A percentile compares a stretch with the other conserved stretches of the same genome.
Conservation (phyloP, 1,140 invertebrate species). For the Listronotus oregonensis region DNA sequence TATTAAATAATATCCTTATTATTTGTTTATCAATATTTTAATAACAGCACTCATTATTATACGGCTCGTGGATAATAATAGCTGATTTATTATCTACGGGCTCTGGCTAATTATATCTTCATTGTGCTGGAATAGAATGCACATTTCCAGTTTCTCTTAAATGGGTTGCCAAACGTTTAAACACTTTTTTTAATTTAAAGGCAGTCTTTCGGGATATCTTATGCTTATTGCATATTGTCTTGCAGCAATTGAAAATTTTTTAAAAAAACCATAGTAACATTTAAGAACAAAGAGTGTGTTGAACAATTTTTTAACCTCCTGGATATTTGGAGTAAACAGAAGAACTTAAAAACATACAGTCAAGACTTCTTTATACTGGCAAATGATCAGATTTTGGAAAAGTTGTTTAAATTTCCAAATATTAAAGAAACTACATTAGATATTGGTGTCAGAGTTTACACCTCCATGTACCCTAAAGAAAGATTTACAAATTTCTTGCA, state of each 20-base stretch:
- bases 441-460: constrained; percentile 49
- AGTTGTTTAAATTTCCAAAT: constrained; percentile 47
- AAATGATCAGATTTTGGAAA: constrained; percentile 52
- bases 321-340: constrained; percentile 42
- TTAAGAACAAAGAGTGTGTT: constrained; percentile 43
- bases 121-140: too few relatives aligned
- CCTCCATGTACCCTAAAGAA: constrained; percentile 47
- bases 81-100: too few relatives aligned
- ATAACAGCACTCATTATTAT: too few relatives aligned
- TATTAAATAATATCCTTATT: too few relatives aligned
- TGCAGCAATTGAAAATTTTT: constrained; percentile 58
- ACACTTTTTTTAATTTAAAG: too few relatives aligned
- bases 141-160: too few relatives aligned
- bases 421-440: constrained; percentile 45
- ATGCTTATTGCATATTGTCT: too few relatives aligned
- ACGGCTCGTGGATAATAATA: too few relatives aligned
- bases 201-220: too few relatives aligned
- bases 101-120: too few relatives aligned
- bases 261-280: constrained; percentile 56
- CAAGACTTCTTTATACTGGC: constrained; percentile 47
- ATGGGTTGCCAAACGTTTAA: too few relatives aligned
- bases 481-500: constrained; percentile 56
- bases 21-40: too few relatives aligned
- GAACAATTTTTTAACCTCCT: constrained; percentile 47
- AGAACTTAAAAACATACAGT: constrained; percentile 44